Conservation (phyloP, 2,888 invertebrate genomes). For the Drosophila limbata region DNA sequence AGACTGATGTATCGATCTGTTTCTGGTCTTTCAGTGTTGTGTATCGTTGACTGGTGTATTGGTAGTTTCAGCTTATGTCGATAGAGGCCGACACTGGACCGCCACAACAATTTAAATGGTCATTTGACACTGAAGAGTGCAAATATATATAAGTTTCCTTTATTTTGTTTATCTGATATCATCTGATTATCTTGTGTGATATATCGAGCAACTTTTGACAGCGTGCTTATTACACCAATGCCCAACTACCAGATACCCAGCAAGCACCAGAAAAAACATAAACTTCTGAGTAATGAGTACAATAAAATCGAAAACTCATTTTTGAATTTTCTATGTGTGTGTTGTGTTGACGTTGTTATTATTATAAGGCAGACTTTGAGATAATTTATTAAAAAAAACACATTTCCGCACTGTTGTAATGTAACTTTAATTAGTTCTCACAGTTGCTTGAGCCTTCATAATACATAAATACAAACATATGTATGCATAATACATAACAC, state of each 20-base stretch:
- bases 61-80: too few species aligned
- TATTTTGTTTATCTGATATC: too few species aligned
- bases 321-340: constrained; percentile 1
- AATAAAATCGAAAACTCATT: background rate
- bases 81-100: too few species aligned
- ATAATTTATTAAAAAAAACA: constrained; percentile 16
- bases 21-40: too few species aligned
- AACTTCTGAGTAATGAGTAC: background rate
- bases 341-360: constrained; percentile 21
- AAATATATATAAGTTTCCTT: too few species aligned
- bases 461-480: background rate
- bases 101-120: too few species aligned
- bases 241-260: too few species aligned
- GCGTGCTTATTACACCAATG: too few species aligned
- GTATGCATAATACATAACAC: background rate
- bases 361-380: constrained; percentile 9
- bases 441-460: constrained; percentile 10
- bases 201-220: too few species aligned
- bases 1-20: too few species aligned
- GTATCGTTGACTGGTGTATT: too few species aligned
- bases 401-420: constrained; percentile 51
- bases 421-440: constrained; percentile 69
- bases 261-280: background rate
- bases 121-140: too few species aligned
- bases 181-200: background rate